These are phyloP conservation scores for Cassiopea xamachana DNA, from an alignment of 30 jellyfish, hydroid and myxozoan species.

Conservation along the genomic window DNA sequence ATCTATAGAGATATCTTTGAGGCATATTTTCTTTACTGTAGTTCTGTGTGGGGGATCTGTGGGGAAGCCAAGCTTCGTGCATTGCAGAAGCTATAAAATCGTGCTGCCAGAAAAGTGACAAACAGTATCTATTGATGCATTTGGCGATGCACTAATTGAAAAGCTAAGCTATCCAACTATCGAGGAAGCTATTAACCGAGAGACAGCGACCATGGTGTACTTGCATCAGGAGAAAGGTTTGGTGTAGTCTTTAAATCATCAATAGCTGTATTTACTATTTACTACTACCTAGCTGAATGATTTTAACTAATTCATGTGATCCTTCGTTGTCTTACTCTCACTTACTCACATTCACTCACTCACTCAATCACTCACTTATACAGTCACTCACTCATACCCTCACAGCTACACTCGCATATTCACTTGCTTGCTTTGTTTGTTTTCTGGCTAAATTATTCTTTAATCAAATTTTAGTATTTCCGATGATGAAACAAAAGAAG, in stretches of 20 bases:
- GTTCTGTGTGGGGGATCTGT: no score
- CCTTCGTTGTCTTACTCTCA: background rate
- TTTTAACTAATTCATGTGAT: background rate
- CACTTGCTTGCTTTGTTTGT: background rate
- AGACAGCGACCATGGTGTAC: background rate
- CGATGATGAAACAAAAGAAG: constrained; percentile 98
- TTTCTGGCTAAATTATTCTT: background rate
- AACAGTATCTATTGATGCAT: no score
- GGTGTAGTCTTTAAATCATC: background rate
- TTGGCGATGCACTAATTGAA: no score
- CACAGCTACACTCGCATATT: background rate
- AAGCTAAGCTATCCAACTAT: no score
- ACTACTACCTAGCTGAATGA: background rate
- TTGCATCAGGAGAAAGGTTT: constrained; percentile 83
- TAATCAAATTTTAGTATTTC: constrained; percentile 53
- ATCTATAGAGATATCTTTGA: no score
- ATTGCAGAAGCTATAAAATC: no score
- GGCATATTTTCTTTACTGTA: no score
- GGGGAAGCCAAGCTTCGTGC: no score
- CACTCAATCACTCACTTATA: no score
- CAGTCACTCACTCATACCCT: background rate
- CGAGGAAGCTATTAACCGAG: no score
- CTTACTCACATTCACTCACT: no score
- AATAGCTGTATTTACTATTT: background rate
- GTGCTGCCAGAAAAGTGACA: no score